Base-by-base conservation (phyloP, 1,140 invertebrate species). In the Pogonomyrmex barbatus region DNA sequence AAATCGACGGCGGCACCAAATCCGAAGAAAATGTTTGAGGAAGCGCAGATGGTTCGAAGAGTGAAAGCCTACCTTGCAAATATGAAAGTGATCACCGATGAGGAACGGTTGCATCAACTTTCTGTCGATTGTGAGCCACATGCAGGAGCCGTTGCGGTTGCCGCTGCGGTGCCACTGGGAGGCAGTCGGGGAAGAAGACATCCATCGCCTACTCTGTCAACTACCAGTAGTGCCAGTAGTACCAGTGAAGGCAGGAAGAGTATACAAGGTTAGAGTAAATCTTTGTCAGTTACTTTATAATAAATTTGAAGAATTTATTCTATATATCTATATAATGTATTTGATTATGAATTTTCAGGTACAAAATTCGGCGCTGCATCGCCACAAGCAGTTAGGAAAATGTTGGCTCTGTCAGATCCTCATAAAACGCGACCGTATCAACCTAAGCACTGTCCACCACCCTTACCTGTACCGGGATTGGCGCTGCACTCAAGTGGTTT, bases 11-110 rank as follows among this genome's bases (percentile, higher is more conserved):
- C 98, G 8, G 97, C 98, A 0, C 98, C 98, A 0, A 99, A 99
- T 95, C 97, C 98, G 56, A 99, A 99, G 95, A 99, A 99, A 94
- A 99, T 99, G 98, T 99, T 99, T 95, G 99, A 99, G 95, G 99
- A 99, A 96, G 98, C 98, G 39, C 98, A 99, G 95, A 99, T 99
- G 99, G 98, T 99, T 24, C 96, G 99, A 8, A 96, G 98, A 65
- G 99, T 99, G 0, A 99, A 99, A 94, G 98, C 99, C 0, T 99
- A 99, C 95, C 95, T 99, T 47, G 97, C 97, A 62, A 98, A 98
- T 91, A 97, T 99, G 96, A 97, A 98, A 92, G 98, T 99, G 1
- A 97, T 98, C 85, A 98, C 97, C 12, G 98, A 99, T 94, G 99
- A 99, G 94, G 97, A 98, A 87, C 96, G 97, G 87, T 95, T 99